These are phyloP conservation scores for Phycodurus eques DNA, from an alignment of 2,113 vertebrate species.

Conservation along the genomic window DNA sequence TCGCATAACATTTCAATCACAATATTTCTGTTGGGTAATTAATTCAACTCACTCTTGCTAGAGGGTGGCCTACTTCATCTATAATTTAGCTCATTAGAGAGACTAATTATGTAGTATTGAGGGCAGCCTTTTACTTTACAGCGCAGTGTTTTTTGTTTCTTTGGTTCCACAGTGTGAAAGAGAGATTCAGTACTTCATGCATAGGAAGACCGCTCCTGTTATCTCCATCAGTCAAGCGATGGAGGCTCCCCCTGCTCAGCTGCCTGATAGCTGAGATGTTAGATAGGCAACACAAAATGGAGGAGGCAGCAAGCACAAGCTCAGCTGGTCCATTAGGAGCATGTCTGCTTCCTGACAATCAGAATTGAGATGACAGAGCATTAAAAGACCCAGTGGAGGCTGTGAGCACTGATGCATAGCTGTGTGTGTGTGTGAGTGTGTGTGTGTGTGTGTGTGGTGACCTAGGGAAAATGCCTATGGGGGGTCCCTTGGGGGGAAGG, in stretches of 20 bases:
- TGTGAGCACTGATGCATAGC: constrained; percentile 54
- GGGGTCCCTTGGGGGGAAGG: constrained; percentile 55
- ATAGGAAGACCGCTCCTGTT: neutral
- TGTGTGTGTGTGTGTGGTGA: constrained; percentile 31
- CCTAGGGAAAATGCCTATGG: constrained; percentile 58
- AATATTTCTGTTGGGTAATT: neutral
- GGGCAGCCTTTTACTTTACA: constrained; percentile 24
- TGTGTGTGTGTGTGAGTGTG: constrained; percentile 30
- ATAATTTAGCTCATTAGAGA: constrained; percentile 62
- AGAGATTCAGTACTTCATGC: neutral
- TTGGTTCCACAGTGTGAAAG: constrained; percentile 9
- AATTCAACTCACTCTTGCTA: constrained; percentile 25
- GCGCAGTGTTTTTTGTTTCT: constrained; percentile 28
- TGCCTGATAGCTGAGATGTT: constrained; percentile 63
- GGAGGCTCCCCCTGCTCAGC: constrained; percentile 50
- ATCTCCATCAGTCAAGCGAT: constrained; percentile 25
- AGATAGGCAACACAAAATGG: constrained; percentile 60
- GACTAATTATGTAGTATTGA: constrained; percentile 50
- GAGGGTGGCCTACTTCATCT: constrained; percentile 59
- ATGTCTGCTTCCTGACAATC: constrained; percentile 70
- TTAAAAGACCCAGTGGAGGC: constrained; percentile 67
- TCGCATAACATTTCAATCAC: constrained; percentile 3
- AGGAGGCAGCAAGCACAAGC: constrained; percentile 69
- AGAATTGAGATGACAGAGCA: constrained; percentile 71
- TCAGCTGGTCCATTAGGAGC: constrained; percentile 72